Percentiles rank a stretch among this genome's conserved stretches.
Evolutionary conservation across 2,888 invertebrate species (phyloP).

Genomic region (Escarpia spicata): DNA sequence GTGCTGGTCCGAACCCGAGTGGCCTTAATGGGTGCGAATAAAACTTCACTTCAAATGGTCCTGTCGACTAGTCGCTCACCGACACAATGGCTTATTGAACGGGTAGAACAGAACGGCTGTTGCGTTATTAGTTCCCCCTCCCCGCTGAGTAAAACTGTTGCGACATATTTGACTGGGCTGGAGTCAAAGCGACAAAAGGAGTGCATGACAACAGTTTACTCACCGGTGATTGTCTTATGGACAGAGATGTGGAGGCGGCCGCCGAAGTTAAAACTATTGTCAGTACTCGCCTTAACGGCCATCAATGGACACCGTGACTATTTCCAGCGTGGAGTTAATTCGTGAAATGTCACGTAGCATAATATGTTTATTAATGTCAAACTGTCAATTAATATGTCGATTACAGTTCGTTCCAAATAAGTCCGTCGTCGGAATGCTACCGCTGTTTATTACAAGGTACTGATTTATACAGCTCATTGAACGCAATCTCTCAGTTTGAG

Average conservation of each 20-base stretch:
- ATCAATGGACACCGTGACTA: too few species aligned
- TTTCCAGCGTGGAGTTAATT: not conserved
- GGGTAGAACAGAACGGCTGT: not conserved
- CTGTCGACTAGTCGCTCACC: not conserved
- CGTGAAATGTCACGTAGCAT: not conserved
- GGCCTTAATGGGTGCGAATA: not conserved
- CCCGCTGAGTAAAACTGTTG: too few species aligned
- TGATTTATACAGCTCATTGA: too few species aligned
- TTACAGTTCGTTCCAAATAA: not conserved
- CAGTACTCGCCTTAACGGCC: not conserved
- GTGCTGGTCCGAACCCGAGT: not conserved
- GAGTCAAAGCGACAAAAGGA: not conserved
- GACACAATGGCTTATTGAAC: not conserved
- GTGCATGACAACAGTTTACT: not conserved
- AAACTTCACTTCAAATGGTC: not conserved
- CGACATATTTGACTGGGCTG: not conserved
- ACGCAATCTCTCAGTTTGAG: too few species aligned
- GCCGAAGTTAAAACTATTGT: not conserved
- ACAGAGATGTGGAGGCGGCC: not conserved
- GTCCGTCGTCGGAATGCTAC: not conserved
- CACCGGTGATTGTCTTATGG: not conserved
- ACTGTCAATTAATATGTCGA: not conserved
- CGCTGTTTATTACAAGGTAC: too few species aligned
- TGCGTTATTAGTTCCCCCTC: not conserved
- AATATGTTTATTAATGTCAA: not conserved